Base-by-base conservation (phyloP, 2,113 vertebrate species). In the Cebus imitator region DNA sequence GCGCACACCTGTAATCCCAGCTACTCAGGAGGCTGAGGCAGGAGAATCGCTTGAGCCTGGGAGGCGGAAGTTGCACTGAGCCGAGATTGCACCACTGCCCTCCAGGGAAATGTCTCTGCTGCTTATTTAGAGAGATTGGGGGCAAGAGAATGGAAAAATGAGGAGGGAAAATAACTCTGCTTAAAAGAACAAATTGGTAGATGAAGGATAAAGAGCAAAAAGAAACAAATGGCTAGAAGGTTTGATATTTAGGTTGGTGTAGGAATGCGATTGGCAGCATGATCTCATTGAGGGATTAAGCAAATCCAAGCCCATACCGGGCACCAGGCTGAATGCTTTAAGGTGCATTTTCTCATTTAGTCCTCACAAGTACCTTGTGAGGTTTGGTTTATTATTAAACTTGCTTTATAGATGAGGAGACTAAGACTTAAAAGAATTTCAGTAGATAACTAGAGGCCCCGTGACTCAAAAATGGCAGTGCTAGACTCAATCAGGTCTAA, bases 141-240 rank as follows among this genome's bases (percentile, higher is more conserved):
- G 72, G 37, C 25, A 52, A 84, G 27, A 50, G 30, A 95, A 81
- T 43, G 5, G 81, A 83, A 48, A 81, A 90, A 40, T 37, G 75
- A 83, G 55, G 21, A 75, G n/a, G 57, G 13, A 16, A 83, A 57
- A 79, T 35, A 89, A 3, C 58, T 72, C 27, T 91, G 40, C 64
- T 75, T 80, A 91, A 94, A 86, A 96, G n/a, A 95, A 84, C 30
- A 88, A 25, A 90, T 73, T 80, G 50, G 43, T 61, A 75, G 84
- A 79, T 66, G 32, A 79, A 82, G 73, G 37, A 17, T 30, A 87
- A 66, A 87, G 58, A 91, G 37, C 35, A 80, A 70, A 76, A 84
- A 76, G 11, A 66, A 96, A 58, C 25, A 92, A 32, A 50, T 32
- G 11, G 21, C 64, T 58, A 16, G 72, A 68, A 45, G 21, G 1